phyloP scores from a whole-genome alignment of 1,140 invertebrate species.

The Drosophila rhopaloa region DNA sequence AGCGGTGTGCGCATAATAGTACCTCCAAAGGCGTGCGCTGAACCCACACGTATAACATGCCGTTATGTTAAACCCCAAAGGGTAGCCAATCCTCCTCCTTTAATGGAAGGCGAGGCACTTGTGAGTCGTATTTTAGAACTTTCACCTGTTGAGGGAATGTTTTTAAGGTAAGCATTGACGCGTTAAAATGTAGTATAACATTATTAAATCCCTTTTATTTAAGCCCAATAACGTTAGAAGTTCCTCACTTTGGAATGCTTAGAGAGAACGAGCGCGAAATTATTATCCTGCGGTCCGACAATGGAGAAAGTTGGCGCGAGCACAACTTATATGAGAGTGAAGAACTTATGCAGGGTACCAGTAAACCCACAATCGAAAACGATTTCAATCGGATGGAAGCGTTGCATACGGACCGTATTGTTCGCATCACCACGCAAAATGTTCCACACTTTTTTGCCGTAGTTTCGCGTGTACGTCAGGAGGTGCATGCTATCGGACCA shows the following conservation, averaged over 20 bases:
- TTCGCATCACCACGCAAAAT: constrained; percentile 97
- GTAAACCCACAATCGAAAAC: constrained; percentile 94
- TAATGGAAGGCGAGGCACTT: constrained; percentile 99
- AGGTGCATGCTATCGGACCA: constrained; percentile 98
- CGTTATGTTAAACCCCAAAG: constrained; percentile 94
- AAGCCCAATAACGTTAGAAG: constrained; percentile 97
- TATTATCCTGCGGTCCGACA: constrained; percentile 97
- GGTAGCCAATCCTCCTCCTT: constrained; percentile 96
- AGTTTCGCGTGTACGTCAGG: constrained; percentile 98
- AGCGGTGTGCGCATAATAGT: constrained; percentile 98
- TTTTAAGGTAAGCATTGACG: constrained; percentile 89
- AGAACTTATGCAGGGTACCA: constrained; percentile 94
- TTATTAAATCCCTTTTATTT: background rate
- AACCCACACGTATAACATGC: constrained; percentile 97
- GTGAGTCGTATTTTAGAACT: constrained; percentile 98
- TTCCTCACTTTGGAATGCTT: constrained; percentile 99
- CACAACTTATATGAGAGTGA: constrained; percentile 98
- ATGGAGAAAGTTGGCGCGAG: constrained; percentile 99
- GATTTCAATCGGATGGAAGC: constrained; percentile 95
- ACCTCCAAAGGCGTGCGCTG: constrained; percentile 96
- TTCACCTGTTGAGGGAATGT: constrained; percentile 98
- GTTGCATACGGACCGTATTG: constrained; percentile 93
- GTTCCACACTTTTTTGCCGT: constrained; percentile 99
- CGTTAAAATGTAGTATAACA: background rate
- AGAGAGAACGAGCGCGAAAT: constrained; percentile 98